These are phyloP conservation scores for Cerastis leucographa DNA, from an alignment of 2,888 invertebrate species.

Conservation along the genomic window DNA sequence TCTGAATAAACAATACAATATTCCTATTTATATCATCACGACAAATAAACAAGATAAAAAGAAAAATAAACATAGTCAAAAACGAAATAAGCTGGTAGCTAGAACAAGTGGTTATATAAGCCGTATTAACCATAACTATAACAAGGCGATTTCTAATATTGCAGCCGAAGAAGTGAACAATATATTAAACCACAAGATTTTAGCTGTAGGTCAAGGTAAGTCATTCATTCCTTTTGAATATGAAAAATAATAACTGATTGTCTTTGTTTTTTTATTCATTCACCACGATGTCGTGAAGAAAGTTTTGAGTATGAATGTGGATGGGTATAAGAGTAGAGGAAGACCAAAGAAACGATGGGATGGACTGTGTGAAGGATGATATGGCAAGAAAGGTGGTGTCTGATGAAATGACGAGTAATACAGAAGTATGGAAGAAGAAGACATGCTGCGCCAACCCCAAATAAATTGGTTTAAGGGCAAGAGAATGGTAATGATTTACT, in stretches of 20 bases:
- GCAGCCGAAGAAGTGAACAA: neutral
- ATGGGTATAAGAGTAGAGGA: too few species aligned
- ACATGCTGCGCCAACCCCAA: too few species aligned
- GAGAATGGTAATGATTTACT: too few species aligned
- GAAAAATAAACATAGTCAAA: neutral
- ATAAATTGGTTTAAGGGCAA: too few species aligned
- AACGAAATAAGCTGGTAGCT: too few species aligned
- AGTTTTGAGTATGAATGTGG: too few species aligned
- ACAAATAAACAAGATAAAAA: neutral
- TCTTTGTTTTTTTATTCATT: neutral
- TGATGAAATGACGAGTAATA: too few species aligned
- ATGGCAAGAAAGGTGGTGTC: too few species aligned
- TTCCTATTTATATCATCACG: constrained; percentile 18
- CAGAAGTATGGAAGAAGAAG: too few species aligned
- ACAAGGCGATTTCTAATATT: neutral
- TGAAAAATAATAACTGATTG: neutral
- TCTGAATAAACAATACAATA: neutral
- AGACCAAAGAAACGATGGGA: too few species aligned
- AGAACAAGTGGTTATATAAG: neutral
- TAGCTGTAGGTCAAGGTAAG: neutral
- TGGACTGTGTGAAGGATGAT: too few species aligned
- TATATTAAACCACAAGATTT: neutral
- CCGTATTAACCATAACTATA: rapidly evolving
- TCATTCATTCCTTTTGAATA: neutral
- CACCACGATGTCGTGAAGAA: too few species aligned